Evolutionary conservation across 2,888 invertebrate genomes (phyloP).

Genomic region (Folsomia candida): DNA sequence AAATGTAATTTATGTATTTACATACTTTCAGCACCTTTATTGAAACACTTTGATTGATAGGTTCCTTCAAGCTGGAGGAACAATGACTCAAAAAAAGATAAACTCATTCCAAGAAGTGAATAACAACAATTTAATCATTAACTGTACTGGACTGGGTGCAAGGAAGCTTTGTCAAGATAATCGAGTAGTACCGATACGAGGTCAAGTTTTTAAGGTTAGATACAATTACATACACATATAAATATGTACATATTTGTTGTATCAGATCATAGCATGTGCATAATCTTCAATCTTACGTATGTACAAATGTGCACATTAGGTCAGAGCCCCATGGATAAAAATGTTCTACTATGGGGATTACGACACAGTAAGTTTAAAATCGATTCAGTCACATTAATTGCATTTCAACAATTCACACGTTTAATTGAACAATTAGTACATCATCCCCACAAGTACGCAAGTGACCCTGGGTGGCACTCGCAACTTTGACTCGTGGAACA

Average conservation of each 20-base stretch:
- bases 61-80: slow-evolving; percentile 69
- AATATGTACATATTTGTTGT: too few relatives aligned
- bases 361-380: slow-evolving; percentile 59
- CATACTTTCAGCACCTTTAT: too few relatives aligned
- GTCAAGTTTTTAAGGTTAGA: slow-evolving; percentile 76
- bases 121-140: too few relatives aligned
- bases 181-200: slow-evolving; percentile 74
- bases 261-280: background rate
- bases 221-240: too few relatives aligned
- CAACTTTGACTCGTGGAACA: slow-evolving; percentile 74
- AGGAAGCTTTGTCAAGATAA: slow-evolving; percentile 71
- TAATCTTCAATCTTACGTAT: background rate
- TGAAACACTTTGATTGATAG: too few relatives aligned
- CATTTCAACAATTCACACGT: too few relatives aligned
- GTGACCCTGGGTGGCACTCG: slow-evolving; percentile 83
- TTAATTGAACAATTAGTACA: too few relatives aligned
- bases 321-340: slow-evolving; percentile 84
- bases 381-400: background rate
- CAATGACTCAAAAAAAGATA: slow-evolving; percentile 61
- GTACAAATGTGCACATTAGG: too few relatives aligned
- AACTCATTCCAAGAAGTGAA: slow-evolving; percentile 63
- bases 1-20: too few relatives aligned
- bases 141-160: slow-evolving; percentile 84
- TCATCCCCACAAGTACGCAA: slow-evolving; percentile 69
- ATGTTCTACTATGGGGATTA: slow-evolving; percentile 81